Conservation (phyloP, 1,140 invertebrate species). For the Cyclina sinensis region DNA sequence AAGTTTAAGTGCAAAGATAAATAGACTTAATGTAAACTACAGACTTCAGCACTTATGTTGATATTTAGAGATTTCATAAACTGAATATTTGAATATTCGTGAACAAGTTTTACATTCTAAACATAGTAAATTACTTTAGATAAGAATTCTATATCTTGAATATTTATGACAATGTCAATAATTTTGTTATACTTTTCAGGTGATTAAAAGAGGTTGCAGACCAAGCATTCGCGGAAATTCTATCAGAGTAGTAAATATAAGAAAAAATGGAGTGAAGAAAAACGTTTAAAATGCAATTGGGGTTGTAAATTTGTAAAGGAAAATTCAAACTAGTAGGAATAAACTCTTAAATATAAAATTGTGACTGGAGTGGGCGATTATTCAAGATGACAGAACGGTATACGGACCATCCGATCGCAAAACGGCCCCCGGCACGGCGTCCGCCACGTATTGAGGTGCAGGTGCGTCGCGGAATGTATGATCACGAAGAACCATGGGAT, state of each 20-base stretch:
- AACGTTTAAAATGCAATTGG: too few species aligned
- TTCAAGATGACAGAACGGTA: not conserved
- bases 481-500: not conserved
- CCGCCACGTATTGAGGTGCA: constrained; percentile 42
- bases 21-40: not conserved
- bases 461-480: constrained; percentile 12
- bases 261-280: too few species aligned
- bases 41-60: not conserved
- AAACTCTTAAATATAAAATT: not conserved
- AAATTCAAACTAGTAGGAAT: too few species aligned
- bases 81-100: not conserved
- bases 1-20: constrained; percentile 2
- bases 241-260: too few species aligned
- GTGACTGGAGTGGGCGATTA: not conserved
- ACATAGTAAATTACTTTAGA: not conserved
- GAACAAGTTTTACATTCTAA: not conserved
- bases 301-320: too few species aligned
- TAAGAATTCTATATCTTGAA: not conserved
- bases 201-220: not conserved
- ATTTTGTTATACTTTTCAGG: not conserved
- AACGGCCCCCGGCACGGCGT: constrained; percentile 21
- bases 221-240: too few species aligned
- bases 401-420: constrained; percentile 36
- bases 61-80: not conserved
- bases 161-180: not conserved